Percentiles rank a stretch among this genome's conserved stretches.
Conservation (phyloP, 2,113 vertebrate genomes). For the Tychaedon coryphoeus region DNA sequence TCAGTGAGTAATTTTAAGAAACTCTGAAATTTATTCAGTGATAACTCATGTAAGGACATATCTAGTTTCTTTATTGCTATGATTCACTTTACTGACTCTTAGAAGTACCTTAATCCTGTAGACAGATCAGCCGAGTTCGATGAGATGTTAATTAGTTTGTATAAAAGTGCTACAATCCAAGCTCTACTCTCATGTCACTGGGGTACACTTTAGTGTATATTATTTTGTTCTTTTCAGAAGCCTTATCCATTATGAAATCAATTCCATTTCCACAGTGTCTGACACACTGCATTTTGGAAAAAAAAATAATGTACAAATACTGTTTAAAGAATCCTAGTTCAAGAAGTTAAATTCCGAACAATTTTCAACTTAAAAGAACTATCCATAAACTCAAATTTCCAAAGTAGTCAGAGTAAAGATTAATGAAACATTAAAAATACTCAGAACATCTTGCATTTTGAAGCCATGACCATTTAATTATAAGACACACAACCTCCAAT, state of each 20-base stretch:
- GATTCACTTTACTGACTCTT: not conserved
- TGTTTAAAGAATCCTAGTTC: not conserved
- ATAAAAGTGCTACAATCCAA: not conserved
- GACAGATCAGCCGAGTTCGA: not conserved
- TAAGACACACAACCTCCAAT: not conserved
- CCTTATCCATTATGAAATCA: conserved; percentile 9
- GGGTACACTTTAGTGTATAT: not conserved
- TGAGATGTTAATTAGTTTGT: not conserved
- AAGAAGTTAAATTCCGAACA: conserved; percentile 7
- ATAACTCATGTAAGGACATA: not conserved
- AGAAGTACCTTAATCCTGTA: not conserved
- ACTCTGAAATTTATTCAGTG: not conserved
- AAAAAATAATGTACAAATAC: not conserved
- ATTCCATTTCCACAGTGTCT: not conserved
- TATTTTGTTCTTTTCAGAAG: conserved; percentile 23
- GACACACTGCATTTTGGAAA: not conserved
- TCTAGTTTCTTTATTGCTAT: not conserved
- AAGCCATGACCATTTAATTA: conserved; percentile 1
- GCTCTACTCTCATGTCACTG: not conserved
- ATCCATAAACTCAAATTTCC: conserved; percentile 8
- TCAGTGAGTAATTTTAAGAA: not conserved
- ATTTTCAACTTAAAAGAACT: not conserved
- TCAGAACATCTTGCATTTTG: conserved; percentile 27
- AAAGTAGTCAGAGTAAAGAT: not conserved
- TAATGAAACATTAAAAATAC: conserved; percentile 38